Conservation (phyloP, 2,888 invertebrate genomes). For the Caenorhabditis afra region DNA sequence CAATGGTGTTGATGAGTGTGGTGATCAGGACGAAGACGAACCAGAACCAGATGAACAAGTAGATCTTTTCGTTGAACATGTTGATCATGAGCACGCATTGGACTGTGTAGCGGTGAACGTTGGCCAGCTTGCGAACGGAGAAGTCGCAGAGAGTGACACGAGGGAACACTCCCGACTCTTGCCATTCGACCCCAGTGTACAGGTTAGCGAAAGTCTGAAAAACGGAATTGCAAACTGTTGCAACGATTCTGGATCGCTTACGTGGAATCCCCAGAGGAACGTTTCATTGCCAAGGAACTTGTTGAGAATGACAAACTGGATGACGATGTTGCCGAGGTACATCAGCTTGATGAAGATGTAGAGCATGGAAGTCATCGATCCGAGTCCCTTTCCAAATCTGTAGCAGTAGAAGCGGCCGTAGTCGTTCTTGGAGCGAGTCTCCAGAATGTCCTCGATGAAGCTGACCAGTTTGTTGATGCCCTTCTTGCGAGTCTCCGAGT, state of each 20-base stretch:
- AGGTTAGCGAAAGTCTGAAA: slow-evolving; percentile 76
- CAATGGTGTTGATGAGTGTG: slow-evolving; percentile 82
- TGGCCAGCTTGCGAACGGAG: slow-evolving; percentile 81
- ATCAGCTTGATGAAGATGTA: slow-evolving; percentile 76
- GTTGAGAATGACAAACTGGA: slow-evolving; percentile 80
- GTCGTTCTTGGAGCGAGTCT: slow-evolving; percentile 55
- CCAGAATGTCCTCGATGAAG: slow-evolving; percentile 74
- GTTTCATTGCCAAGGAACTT: slow-evolving; percentile 79
- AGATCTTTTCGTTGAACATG: slow-evolving; percentile 81
- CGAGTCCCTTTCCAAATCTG: slow-evolving; percentile 61
- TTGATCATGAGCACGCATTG: slow-evolving; percentile 81
- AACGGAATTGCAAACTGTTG: background rate
- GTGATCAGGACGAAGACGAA: slow-evolving; percentile 82
- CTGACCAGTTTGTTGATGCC: slow-evolving; percentile 71
- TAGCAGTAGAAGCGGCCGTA: slow-evolving; percentile 61
- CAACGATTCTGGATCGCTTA: slow-evolving; percentile 32
- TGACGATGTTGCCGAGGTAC: slow-evolving; percentile 78
- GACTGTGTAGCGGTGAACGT: slow-evolving; percentile 79
- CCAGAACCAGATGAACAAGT: slow-evolving; percentile 81
- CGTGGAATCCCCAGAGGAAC: slow-evolving; percentile 80
- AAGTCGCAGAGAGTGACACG: slow-evolving; percentile 77
- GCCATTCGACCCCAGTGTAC: slow-evolving; percentile 78
- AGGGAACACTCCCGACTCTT: slow-evolving; percentile 80
- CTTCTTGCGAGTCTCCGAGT: slow-evolving; percentile 63
- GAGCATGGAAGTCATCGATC: slow-evolving; percentile 65